Conservation (phyloP, 2,888 invertebrate genomes). For the Bimastos eiseni region DNA sequence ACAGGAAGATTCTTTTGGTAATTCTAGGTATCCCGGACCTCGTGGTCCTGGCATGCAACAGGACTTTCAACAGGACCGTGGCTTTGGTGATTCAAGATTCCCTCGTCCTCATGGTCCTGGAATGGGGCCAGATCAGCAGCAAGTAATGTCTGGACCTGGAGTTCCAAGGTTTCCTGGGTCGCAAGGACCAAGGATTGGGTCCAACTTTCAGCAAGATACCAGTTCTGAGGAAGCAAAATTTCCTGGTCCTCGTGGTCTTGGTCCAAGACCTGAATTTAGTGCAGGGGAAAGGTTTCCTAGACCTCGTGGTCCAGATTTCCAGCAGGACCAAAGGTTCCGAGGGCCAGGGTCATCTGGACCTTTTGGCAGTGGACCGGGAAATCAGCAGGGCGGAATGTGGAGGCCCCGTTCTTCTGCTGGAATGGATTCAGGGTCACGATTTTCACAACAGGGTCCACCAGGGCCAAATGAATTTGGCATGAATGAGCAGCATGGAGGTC, state of each 20-base stretch:
- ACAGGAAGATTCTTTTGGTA: not conserved
- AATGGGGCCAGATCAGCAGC: slow-evolving; percentile 13
- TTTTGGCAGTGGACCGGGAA: not conserved
- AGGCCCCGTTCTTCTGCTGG: not conserved
- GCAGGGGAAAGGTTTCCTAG: slow-evolving; percentile 26
- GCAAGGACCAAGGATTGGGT: slow-evolving; percentile 22
- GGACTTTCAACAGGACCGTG: not conserved
- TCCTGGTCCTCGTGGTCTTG: slow-evolving; percentile 26
- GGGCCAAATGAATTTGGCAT: not conserved
- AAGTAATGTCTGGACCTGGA: not conserved
- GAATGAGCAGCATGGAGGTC: not conserved
- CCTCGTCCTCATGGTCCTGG: slow-evolving; percentile 25
- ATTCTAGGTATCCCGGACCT: slow-evolving; percentile 2
- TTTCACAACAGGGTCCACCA: not conserved
- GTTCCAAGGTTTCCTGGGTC: slow-evolving; percentile 9
- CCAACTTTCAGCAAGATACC: not conserved
- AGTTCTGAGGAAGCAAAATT: slow-evolving; percentile 2
- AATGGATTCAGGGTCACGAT: not conserved
- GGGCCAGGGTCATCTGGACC: slow-evolving; percentile 29
- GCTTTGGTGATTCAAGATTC: slow-evolving; percentile 20
- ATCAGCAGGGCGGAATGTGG: not conserved
- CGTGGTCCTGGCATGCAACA: not conserved
- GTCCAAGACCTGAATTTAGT: slow-evolving; percentile 29
- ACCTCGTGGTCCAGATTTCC: slow-evolving; percentile 16
- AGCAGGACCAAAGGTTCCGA: slow-evolving; percentile 34